A percentile compares a stretch with the other conserved stretches of the same genome.
Evolutionary conservation across 2,113 vertebrate genomes (phyloP).

Genomic region (Lamprotornis superbus): DNA sequence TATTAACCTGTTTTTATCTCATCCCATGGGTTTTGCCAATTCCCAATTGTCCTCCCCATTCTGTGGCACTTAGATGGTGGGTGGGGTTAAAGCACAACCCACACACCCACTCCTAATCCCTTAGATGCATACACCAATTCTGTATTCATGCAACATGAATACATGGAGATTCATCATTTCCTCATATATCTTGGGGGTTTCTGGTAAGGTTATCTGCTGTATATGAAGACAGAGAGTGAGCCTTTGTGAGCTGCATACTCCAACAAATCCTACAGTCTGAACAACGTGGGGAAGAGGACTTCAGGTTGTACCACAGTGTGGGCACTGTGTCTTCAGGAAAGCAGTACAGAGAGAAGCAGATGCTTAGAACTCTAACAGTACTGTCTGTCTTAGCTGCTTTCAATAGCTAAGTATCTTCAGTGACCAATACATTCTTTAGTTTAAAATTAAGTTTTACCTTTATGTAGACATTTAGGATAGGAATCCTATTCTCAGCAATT

Average conservation of each 20-base stretch:
- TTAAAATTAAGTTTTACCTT: constrained; percentile 78
- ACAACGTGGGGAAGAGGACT: not conserved
- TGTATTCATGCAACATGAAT: not conserved
- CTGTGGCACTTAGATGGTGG: not conserved
- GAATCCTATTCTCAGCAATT: constrained; percentile 90
- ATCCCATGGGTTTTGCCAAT: not conserved
- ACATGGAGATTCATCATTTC: not conserved
- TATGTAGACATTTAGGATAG: constrained; percentile 89
- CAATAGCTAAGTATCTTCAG: not conserved
- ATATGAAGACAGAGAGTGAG: not conserved
- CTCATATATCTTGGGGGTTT: not conserved
- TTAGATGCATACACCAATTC: not conserved
- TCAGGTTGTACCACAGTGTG: not conserved
- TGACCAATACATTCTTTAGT: not conserved
- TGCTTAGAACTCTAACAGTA: not conserved
- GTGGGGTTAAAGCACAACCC: not conserved
- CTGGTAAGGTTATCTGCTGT: not conserved
- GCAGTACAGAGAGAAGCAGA: not conserved
- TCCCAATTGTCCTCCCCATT: not conserved
- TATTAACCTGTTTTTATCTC: not conserved
- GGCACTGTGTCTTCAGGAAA: not conserved
- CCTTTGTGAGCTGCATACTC: not conserved
- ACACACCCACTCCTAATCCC: not conserved
- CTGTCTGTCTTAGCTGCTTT: not conserved
- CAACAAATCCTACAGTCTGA: not conserved